Evolutionary conservation across 2,797 vertebrate species (phyloP).

Genomic region (Falco biarmicus): DNA sequence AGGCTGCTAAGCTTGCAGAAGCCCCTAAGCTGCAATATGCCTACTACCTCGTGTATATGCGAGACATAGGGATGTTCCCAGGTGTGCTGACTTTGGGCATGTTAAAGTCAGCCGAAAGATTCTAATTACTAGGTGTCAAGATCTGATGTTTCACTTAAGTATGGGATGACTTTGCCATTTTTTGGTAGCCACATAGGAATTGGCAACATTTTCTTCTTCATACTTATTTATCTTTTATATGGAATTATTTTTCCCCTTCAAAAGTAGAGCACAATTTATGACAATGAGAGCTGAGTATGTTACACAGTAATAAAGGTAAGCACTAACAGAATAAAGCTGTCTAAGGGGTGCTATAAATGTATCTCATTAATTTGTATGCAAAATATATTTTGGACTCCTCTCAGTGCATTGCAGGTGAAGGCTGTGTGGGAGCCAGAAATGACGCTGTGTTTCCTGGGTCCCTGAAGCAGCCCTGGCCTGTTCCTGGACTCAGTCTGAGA

Average conservation of each 20-base stretch:
- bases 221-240: conserved; percentile 58
- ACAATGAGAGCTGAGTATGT: conserved; percentile 54
- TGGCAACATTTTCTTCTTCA: conserved; percentile 3
- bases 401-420: conserved; percentile 60
- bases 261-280: conserved; percentile 66
- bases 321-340: conserved; percentile 70
- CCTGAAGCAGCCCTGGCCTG: conserved; percentile 23
- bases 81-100: background rate
- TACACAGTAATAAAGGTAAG: conserved; percentile 71
- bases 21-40: background rate
- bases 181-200: conserved; percentile 2
- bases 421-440: conserved; percentile 49
- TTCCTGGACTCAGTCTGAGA: background rate
- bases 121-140: background rate
- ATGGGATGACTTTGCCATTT: conserved; percentile 7
- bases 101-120: background rate
- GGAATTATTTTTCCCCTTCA: conserved; percentile 55
- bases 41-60: fast-evolving
- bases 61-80: background rate
- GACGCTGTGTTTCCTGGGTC: background rate
- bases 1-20: background rate
- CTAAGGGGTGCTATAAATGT: conserved; percentile 69
- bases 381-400: conserved; percentile 69
- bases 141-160: background rate
- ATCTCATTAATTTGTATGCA: conserved; percentile 73